phyloP scores from a whole-genome alignment of 2,797 vertebrate genomes.

The Phylloscopus collybita region DNA sequence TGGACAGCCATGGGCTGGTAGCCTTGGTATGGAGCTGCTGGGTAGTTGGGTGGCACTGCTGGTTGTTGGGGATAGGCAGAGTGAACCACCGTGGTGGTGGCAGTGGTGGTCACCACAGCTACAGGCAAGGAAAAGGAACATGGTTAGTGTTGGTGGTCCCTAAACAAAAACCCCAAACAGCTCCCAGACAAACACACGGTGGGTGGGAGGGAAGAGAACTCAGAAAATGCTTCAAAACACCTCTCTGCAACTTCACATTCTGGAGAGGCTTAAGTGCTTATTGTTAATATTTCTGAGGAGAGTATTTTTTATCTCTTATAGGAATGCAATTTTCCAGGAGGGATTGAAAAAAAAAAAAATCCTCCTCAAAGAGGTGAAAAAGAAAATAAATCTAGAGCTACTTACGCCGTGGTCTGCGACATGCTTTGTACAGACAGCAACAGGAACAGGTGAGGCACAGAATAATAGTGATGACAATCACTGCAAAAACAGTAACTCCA shows the following conservation, averaged over 20 bases:
- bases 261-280: background rate
- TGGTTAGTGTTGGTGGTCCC: background rate
- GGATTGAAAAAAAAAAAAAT: background rate
- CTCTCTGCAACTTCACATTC: background rate
- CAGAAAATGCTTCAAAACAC: background rate
- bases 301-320: background rate
- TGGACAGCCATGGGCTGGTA: slow-evolving; percentile 76
- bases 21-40: slow-evolving; percentile 68
- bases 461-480: slow-evolving; percentile 78
- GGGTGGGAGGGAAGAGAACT: background rate
- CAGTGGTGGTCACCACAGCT: slow-evolving; percentile 75
- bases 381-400: background rate
- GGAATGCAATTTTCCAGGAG: background rate
- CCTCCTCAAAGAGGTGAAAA: background rate
- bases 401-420: slow-evolving; percentile 86
- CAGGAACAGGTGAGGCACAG: slow-evolving; percentile 91
- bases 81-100: slow-evolving; percentile 75
- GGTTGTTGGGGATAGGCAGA: slow-evolving; percentile 71
- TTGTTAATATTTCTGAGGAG: background rate
- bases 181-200: rapidly evolving
- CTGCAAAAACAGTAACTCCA: slow-evolving; percentile 43
- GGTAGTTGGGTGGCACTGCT: slow-evolving; percentile 62
- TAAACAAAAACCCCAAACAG: background rate
- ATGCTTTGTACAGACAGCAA: slow-evolving; percentile 91
- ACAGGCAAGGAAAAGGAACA: background rate